A percentile compares a stretch with the other conserved stretches of the same genome.
These are phyloP conservation scores for Oxyruncus cristatus DNA, from an alignment of 2,113 vertebrate genomes.

Conservation along the genomic window DNA sequence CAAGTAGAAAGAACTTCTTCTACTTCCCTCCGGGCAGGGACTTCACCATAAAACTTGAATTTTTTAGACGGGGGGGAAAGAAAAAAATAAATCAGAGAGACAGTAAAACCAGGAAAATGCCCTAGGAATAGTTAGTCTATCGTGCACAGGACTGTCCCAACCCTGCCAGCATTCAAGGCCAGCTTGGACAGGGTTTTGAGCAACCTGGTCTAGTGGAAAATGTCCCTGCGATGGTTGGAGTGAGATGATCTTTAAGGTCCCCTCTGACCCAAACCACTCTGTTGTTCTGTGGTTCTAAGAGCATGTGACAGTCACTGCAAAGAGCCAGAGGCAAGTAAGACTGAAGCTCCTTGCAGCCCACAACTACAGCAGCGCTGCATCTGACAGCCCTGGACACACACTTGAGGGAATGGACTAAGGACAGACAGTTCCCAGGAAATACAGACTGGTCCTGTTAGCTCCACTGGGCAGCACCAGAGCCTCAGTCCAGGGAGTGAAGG, in stretches of 20 bases:
- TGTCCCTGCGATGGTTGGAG: background rate
- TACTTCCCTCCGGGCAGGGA: background rate
- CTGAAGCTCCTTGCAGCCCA: background rate
- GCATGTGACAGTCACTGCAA: background rate
- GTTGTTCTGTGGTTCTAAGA: background rate
- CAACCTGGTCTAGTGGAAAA: background rate
- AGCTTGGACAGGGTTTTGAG: background rate
- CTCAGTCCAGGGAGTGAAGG: background rate
- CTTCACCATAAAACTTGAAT: background rate
- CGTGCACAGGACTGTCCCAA: background rate
- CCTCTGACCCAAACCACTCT: background rate
- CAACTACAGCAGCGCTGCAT: background rate
- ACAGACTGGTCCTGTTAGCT: background rate
- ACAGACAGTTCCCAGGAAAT: background rate
- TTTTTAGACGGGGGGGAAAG: background rate
- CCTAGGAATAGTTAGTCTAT: background rate
- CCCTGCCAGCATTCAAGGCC: background rate
- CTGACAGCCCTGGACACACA: accelerated
- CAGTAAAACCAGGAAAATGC: background rate
- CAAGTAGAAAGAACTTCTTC: background rate
- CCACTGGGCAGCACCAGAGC: background rate
- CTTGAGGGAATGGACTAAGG: accelerated
- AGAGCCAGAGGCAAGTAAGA: background rate
- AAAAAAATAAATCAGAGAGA: background rate
- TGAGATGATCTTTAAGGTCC: background rate